A percentile compares a stretch with the other conserved stretches of the same genome.
These are phyloP conservation scores for Drosophila glabriapex DNA, from an alignment of 2,888 invertebrate genomes.

Conservation along the genomic window DNA sequence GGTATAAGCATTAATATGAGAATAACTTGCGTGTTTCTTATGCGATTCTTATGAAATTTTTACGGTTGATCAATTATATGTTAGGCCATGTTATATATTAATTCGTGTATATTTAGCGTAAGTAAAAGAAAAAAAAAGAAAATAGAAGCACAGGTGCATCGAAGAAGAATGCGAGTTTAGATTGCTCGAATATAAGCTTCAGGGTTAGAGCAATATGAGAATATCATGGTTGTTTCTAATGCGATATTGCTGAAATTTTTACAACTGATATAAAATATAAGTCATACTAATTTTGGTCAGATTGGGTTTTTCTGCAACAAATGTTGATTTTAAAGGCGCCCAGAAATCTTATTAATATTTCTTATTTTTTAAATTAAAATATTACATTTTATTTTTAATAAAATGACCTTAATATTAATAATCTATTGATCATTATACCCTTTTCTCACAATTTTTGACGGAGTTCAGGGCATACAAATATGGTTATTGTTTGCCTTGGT, in stretches of 20 bases:
- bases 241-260: no score
- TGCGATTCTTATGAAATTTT: background rate
- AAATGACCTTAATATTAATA: background rate
- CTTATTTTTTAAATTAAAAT: background rate
- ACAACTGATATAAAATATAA: background rate
- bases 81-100: background rate
- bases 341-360: background rate
- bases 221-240: background rate
- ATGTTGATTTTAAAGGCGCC: background rate
- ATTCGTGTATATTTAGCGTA: background rate
- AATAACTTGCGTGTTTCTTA: background rate
- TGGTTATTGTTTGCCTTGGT: background rate
- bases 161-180: no score
- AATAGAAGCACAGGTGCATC: background rate
- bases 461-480: background rate
- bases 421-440: background rate
- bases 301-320: background rate
- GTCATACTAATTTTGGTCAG: no score
- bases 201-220: background rate
- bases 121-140: background rate
- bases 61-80: background rate
- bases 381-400: background rate
- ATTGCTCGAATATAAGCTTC: background rate
- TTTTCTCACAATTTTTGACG: background rate
- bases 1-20: background rate